These are phyloP conservation scores for Limnephilus rhombicus DNA, from an alignment of 2,888 invertebrate species.

Conservation along the genomic window DNA sequence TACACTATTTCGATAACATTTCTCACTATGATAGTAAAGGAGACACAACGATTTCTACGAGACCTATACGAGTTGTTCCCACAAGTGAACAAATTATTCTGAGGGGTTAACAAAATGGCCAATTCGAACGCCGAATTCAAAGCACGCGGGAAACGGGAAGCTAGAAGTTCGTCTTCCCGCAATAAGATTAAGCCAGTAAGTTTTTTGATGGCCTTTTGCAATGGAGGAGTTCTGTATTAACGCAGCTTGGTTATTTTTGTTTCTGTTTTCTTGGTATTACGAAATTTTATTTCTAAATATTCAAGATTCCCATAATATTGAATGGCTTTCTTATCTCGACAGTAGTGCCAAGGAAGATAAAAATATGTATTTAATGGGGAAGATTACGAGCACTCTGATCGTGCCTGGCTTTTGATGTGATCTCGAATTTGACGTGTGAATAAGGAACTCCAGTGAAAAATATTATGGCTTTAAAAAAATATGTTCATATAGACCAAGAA, in stretches of 20 bases:
- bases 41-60: too few relatives aligned
- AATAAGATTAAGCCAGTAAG: constrained; percentile 17
- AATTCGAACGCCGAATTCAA: constrained; percentile 31
- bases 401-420: not conserved
- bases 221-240: not conserved
- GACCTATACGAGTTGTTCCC: too few relatives aligned
- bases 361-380: not conserved
- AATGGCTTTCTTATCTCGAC: not conserved
- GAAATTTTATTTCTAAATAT: not conserved
- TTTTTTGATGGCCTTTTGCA: not conserved
- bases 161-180: not conserved
- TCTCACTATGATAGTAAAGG: too few relatives aligned
- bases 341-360: not conserved
- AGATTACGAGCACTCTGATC: not conserved
- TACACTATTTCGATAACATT: too few relatives aligned
- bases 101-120: not conserved
- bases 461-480: too few relatives aligned
- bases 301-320: not conserved
- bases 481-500: too few relatives aligned
- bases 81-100: too few relatives aligned
- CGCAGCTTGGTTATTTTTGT: not conserved
- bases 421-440: not conserved
- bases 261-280: not conserved
- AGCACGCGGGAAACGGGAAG: constrained; percentile 25
- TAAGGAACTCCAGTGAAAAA: too few relatives aligned